Percentiles rank a stretch among this genome's conserved stretches.
These are phyloP conservation scores for Drosophila parabipectinata DNA, from an alignment of 1,140 invertebrate species.

Conservation along the genomic window DNA sequence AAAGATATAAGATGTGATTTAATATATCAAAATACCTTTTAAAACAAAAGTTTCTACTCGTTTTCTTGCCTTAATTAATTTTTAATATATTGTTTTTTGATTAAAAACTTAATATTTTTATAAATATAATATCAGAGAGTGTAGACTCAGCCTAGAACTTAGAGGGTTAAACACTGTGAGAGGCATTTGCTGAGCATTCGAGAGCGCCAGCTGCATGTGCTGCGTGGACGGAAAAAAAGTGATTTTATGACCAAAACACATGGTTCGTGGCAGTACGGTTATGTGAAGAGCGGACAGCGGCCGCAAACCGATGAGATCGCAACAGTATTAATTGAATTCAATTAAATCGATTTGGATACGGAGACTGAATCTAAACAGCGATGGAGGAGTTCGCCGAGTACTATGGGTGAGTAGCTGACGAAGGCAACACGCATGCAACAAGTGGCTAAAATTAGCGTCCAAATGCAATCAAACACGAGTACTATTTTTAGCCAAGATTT, in stretches of 20 bases:
- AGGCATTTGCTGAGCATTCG: not conserved
- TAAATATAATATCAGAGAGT: too few species aligned
- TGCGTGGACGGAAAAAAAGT: constrained; percentile 35
- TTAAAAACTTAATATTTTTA: too few species aligned
- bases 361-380: constrained; percentile 9
- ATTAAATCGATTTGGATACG: constrained; percentile 32
- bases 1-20: too few species aligned
- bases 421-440: constrained; percentile 40
- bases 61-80: too few species aligned
- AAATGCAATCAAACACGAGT: constrained; percentile 51
- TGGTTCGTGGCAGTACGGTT: constrained; percentile 38
- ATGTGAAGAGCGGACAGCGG: constrained; percentile 40
- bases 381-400: constrained; percentile 58
- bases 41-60: too few species aligned
- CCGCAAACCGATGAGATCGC: constrained; percentile 30
- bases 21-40: too few species aligned
- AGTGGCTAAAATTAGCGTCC: constrained; percentile 63
- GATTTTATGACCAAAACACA: constrained; percentile 44
- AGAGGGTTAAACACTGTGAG: not conserved
- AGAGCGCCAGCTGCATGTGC: constrained; percentile 39
- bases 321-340: constrained; percentile 46
- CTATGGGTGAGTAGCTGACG: constrained; percentile 41
- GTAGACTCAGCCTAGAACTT: not conserved
- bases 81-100: too few species aligned
- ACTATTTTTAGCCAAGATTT: constrained; percentile 58